Conservation (phyloP, 2,797 vertebrate genomes). For the Geotrypetes seraphini region DNA sequence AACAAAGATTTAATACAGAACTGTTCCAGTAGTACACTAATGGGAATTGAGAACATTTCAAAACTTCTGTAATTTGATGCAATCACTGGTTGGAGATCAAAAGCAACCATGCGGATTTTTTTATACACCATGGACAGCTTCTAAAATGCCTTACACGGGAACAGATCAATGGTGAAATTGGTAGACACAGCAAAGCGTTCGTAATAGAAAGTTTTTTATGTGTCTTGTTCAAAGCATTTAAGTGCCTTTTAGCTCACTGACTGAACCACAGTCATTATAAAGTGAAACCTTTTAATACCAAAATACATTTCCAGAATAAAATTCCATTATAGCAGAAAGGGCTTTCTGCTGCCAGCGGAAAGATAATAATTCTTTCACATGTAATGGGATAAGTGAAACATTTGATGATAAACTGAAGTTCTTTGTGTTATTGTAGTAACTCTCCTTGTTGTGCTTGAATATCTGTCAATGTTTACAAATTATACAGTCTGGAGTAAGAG, state of each 20-base stretch:
- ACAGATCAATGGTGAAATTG: conserved; percentile 54
- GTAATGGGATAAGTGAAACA: conserved; percentile 53
- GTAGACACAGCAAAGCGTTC: conserved; percentile 52
- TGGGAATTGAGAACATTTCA: conserved; percentile 17
- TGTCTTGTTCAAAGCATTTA: conserved; percentile 64
- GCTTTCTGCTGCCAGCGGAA: conserved; percentile 41
- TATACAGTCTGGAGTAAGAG: conserved; percentile 6
- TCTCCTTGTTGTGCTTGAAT: conserved; percentile 16
- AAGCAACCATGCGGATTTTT: conserved; percentile 28
- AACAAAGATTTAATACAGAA: conserved; percentile 17
- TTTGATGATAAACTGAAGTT: conserved; percentile 63
- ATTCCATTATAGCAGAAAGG: conserved; percentile 58
- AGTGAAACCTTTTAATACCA: conserved; percentile 64
- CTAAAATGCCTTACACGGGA: conserved; percentile 46
- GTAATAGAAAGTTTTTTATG: conserved; percentile 60
- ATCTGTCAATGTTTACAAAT: conserved; percentile 5
- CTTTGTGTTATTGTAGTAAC: conserved; percentile 23
- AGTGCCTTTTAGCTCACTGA: conserved; percentile 68
- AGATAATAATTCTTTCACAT: conserved; percentile 57
- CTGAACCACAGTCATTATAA: conserved; percentile 60
- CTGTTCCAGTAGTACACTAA: conserved; percentile 30
- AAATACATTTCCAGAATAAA: conserved; percentile 59
- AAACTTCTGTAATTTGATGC: conserved; percentile 30
- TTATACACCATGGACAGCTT: conserved; percentile 35
- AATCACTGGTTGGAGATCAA: conserved; percentile 40